phyloP scores from a whole-genome alignment of 2,888 invertebrate genomes.

The Augiades crinisus region DNA sequence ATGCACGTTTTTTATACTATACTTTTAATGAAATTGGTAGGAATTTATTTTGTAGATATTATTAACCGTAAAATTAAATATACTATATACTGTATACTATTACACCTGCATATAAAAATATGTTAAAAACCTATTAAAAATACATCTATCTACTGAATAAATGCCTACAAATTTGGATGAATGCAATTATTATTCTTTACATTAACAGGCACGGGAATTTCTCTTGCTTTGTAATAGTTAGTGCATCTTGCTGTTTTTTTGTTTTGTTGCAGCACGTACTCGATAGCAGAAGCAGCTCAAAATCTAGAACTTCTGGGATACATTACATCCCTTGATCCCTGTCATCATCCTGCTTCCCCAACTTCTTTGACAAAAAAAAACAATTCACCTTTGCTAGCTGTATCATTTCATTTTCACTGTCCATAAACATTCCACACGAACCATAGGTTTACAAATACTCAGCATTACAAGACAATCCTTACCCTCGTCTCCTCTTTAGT shows the following conservation, averaged over 20 bases:
- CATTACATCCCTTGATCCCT: constrained; percentile 51
- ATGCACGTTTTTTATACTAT: too few relatives aligned
- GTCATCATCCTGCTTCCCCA: constrained; percentile 33
- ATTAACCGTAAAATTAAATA: too few relatives aligned
- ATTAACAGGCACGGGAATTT: constrained; percentile 19
- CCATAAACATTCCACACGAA: constrained; percentile 24
- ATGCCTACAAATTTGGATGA: neutral
- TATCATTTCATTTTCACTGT: constrained; percentile 23
- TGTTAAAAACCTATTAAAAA: too few relatives aligned
- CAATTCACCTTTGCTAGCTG: constrained; percentile 14
- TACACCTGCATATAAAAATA: too few relatives aligned
- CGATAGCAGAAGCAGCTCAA: constrained; percentile 64
- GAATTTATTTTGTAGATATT: too few relatives aligned
- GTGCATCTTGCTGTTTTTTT: constrained; percentile 72
- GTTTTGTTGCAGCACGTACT: constrained; percentile 75
- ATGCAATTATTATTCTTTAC: constrained; percentile 15
- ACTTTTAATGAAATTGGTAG: too few relatives aligned
- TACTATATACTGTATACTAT: too few relatives aligned
- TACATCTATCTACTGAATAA: neutral
- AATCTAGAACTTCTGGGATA: constrained; percentile 57
- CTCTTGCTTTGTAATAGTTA: constrained; percentile 61
- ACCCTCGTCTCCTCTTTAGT: constrained; percentile 3
- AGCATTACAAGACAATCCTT: constrained; percentile 11
- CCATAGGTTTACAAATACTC: neutral
- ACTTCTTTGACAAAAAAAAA: constrained; percentile 29